A percentile compares a stretch with the other conserved stretches of the same genome.
phyloP scores from a whole-genome alignment of 2,888 invertebrate genomes.

The Folsomia manolachei region DNA sequence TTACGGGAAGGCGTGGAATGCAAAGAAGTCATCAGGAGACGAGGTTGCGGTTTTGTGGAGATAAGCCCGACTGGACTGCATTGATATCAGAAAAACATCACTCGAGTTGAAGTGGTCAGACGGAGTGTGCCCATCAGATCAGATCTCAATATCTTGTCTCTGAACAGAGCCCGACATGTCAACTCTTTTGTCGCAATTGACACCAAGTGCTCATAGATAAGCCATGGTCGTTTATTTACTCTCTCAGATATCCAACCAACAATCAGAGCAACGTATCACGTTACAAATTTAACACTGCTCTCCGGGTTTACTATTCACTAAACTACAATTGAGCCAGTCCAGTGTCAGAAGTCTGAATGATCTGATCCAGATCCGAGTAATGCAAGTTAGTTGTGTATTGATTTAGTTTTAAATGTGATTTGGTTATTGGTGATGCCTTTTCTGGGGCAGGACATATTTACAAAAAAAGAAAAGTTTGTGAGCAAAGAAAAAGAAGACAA shows the following conservation, averaged over 20 bases:
- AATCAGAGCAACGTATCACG: neutral
- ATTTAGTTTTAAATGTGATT: neutral
- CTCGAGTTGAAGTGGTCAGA: neutral
- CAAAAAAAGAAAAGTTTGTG: too few relatives aligned
- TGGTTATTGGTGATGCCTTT: neutral
- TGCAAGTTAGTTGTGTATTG: too few relatives aligned
- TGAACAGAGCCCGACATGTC: constrained; percentile 13
- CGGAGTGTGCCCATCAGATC: neutral
- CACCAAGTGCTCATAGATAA: constrained; percentile 23
- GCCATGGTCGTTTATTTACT: neutral
- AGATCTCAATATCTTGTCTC: neutral
- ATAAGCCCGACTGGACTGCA: constrained; percentile 4
- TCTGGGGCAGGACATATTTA: neutral
- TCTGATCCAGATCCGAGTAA: too few relatives aligned
- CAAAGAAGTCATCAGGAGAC: neutral
- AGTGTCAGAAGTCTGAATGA: too few relatives aligned
- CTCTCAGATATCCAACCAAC: neutral
- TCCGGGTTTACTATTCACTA: too few relatives aligned
- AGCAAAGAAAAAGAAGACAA: too few relatives aligned
- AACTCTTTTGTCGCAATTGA: constrained; percentile 21
- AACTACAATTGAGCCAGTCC: too few relatives aligned
- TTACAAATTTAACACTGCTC: neutral
- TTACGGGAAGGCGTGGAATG: too few relatives aligned
- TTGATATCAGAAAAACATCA: neutral
- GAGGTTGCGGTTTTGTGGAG: constrained; percentile 3